Evolutionary conservation across 2,113 vertebrate genomes (phyloP).

Genomic region (Fulmarus glacialis): DNA sequence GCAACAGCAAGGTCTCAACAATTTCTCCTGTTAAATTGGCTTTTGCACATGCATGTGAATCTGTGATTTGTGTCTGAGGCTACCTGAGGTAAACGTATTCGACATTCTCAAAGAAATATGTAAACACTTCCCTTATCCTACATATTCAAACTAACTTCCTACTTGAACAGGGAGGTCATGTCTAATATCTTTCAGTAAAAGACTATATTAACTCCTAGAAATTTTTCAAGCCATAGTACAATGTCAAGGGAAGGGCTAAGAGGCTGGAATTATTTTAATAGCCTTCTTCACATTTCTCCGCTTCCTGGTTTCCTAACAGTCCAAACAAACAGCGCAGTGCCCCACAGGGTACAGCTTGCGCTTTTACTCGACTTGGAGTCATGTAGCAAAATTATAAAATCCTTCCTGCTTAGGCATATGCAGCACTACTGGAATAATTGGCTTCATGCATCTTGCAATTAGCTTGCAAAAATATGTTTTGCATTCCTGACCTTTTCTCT

Average conservation of each 20-base stretch:
- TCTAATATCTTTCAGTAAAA: neutral
- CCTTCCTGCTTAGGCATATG: slow-evolving; percentile 12
- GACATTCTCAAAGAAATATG: neutral
- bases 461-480: slow-evolving; percentile 48
- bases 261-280: neutral
- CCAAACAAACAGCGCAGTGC: neutral
- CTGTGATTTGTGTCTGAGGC: neutral
- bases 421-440: slow-evolving; percentile 51
- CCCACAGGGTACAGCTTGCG: neutral
- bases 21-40: neutral
- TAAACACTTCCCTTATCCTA: neutral
- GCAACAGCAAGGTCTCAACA: neutral
- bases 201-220: neutral
- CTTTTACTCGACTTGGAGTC: neutral
- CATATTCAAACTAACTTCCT: neutral
- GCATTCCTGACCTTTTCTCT: slow-evolving; percentile 61
- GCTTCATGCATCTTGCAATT: slow-evolving; percentile 65
- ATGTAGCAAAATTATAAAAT: neutral
- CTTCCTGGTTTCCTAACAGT: neutral
- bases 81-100: neutral
- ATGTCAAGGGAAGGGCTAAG: neutral
- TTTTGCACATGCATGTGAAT: neutral
- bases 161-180: neutral
- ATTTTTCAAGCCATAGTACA: neutral
- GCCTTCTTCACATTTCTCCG: neutral